A percentile compares a stretch with the other conserved stretches of the same genome.
phyloP scores from a whole-genome alignment of 2,888 invertebrate species.

The Serrognathus titanus region DNA sequence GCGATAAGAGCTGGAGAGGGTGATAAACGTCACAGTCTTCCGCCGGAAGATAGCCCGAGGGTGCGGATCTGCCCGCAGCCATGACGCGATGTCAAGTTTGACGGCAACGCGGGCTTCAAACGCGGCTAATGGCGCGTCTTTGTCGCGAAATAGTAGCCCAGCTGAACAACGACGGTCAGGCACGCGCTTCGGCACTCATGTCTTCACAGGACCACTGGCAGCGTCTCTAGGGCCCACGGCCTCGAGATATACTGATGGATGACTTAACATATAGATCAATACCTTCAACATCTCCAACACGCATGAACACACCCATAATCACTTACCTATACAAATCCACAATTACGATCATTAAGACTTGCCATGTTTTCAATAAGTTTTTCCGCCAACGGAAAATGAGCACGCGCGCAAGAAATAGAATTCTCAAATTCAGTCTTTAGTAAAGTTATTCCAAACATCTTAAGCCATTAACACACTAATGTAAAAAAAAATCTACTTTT shows the following conservation, averaged over 20 bases:
- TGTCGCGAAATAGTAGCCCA: conserved; percentile 36
- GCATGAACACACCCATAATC: conserved; percentile 46
- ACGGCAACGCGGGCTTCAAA: conserved; percentile 33
- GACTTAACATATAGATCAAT: conserved; percentile 48
- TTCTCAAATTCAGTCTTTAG: no score
- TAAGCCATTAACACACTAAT: no score
- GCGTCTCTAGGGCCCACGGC: conserved; percentile 34
- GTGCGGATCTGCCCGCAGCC: conserved; percentile 44
- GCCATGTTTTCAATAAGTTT: no score
- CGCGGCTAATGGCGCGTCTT: conserved; percentile 43
- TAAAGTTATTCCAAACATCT: no score
- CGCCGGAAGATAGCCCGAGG: conserved; percentile 39
- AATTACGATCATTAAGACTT: conserved; percentile 11
- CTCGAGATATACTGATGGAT: conserved; percentile 46
- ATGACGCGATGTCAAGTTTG: conserved; percentile 45
- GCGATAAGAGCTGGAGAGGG: not conserved
- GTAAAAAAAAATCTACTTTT: no score
- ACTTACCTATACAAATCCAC: conserved; percentile 36
- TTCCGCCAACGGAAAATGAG: no score
- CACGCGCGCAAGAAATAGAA: no score
- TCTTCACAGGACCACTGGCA: conserved; percentile 33
- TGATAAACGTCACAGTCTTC: conserved; percentile 17
- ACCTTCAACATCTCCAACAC: conserved; percentile 40
- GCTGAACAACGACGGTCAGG: conserved; percentile 19
- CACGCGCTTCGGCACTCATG: conserved; percentile 20